Evolutionary conservation across 2,888 invertebrate species (phyloP).

Genomic region (Volucella zonaria): DNA sequence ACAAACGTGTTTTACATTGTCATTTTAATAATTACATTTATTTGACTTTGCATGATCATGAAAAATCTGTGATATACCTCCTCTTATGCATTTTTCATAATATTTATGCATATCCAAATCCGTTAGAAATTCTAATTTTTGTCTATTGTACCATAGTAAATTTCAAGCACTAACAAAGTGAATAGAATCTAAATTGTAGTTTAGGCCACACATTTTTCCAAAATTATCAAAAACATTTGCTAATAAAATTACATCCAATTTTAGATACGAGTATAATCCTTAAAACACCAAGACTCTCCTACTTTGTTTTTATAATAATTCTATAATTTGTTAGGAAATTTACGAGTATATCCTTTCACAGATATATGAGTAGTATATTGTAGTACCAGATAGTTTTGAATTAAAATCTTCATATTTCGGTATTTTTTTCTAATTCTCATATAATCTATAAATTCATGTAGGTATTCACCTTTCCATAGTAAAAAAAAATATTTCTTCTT

Average conservation of each 20-base stretch:
- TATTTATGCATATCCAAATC: conserved; percentile 21
- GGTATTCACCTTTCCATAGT: conserved; percentile 16
- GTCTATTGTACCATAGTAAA: conserved; percentile 40
- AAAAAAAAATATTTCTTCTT: conserved; percentile 22
- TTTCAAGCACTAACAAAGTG: conserved; percentile 30
- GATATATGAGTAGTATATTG: too few species aligned
- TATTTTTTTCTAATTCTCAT: conserved; percentile 15
- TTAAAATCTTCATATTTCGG: conserved; percentile 20
- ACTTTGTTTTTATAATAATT: too few species aligned
- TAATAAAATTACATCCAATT: too few species aligned
- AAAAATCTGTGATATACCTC: conserved; percentile 30
- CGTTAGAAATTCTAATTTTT: neutral
- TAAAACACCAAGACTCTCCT: too few species aligned
- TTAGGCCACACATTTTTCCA: conserved; percentile 23
- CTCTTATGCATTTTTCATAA: conserved; percentile 32
- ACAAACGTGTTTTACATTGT: conserved; percentile 34
- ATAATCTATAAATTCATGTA: conserved; percentile 28
- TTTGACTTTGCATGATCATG: conserved; percentile 33
- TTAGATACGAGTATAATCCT: too few species aligned
- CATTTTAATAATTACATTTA: conserved; percentile 32
- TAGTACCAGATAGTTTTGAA: conserved; percentile 19
- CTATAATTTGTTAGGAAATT: conserved; percentile 10
- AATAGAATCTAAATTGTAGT: conserved; percentile 27
- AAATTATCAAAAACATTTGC: neutral
- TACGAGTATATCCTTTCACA: conserved; percentile 25